Base-by-base conservation (phyloP, 2,888 invertebrate species). In the Cephalotes varians region DNA sequence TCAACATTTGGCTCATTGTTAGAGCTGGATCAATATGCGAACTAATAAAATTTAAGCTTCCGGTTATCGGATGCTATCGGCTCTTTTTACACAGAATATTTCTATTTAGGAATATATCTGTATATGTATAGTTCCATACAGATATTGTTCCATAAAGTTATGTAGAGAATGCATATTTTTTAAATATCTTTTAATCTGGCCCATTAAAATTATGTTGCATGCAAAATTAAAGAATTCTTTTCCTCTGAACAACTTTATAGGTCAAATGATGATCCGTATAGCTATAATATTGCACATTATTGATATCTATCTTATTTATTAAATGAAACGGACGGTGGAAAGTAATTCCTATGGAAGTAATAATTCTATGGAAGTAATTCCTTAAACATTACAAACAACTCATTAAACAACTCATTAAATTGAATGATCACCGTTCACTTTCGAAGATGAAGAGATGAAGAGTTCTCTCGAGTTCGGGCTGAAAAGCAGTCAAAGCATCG, bases 21-120 rank as follows among this genome's bases (percentile, higher is more conserved):
- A 44, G 15, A 2, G 28, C 5, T 44, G 60, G 5, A 28, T 60
- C 15, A 9, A 28, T 15, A 31, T 15, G 21, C 15, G 5, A 34
- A 15, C 31, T 60, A 73, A 73, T 73, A 31, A 73, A 60, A 73
- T 25, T 73, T 60, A 15, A 60, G 44, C 44, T 44, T 60, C n/a
- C 28, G n/a, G 15, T 18, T 21, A 28, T 6, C 40, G 18, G 18
- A 18, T 25, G 1, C n/a, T n/a, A n/a, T n/a, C n/a, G n/a, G n/a
- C n/a, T n/a, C n/a, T n/a, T 12, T 47, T 44, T 15, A 5, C 15
- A 2, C n/a, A 15, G 47, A 18, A 60, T 60, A 47, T 15, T 73
- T 73, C 28, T 28, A 2, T 54, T 54, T 40, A 21, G 5, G 21
- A 71, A 65, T 18, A 44, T 28, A 7, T 40, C 6, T 7, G n/a